A percentile compares a stretch with the other conserved stretches of the same genome.
These are phyloP conservation scores for Apodemus sylvaticus DNA, from an alignment of 2,113 vertebrate species.

Conservation along the genomic window DNA sequence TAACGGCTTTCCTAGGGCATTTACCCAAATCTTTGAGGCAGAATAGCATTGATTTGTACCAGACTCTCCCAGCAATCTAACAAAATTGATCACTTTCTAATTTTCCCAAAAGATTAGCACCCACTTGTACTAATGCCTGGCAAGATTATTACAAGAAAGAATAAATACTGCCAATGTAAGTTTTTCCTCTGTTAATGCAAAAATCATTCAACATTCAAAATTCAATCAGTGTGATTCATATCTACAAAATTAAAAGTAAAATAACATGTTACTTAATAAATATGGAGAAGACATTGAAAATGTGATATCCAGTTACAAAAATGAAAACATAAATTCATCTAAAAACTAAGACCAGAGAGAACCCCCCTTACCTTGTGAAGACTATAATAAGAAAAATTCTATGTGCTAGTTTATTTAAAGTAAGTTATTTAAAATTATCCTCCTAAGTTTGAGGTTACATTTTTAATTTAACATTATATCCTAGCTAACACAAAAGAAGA, in stretches of 20 bases:
- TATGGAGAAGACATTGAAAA: neutral
- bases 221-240: neutral
- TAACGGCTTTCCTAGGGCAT: neutral
- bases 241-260: neutral
- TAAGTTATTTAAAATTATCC: neutral
- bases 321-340: neutral
- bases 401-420: neutral
- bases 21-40: constrained; percentile 30
- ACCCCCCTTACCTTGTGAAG: neutral
- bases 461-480: neutral
- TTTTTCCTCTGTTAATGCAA: neutral
- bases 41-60: neutral
- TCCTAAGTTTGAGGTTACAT: neutral
- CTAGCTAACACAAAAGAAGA: neutral
- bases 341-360: neutral
- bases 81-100: neutral
- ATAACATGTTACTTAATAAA: neutral
- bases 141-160: neutral
- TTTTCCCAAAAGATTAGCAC: neutral
- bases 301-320: neutral
- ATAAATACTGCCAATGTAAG: neutral
- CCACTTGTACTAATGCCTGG: neutral
- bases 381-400: neutral
- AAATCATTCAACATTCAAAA: neutral
- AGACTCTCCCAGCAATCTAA: neutral